Evolutionary conservation across 2,888 invertebrate species (phyloP).

Genomic region (Bellardia pandia): DNA sequence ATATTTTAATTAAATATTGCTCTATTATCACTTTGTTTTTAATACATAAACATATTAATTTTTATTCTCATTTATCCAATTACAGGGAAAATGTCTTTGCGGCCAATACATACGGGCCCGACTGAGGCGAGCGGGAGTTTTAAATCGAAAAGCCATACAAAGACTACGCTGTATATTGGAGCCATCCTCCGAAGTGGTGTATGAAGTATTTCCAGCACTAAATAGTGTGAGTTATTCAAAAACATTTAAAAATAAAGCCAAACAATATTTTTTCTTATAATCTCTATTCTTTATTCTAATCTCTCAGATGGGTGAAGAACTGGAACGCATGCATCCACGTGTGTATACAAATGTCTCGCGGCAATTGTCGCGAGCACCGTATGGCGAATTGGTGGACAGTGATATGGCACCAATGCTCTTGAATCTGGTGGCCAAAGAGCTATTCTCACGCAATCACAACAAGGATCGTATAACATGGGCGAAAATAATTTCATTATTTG

Average conservation of each 20-base stretch:
- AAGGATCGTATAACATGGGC: slow-evolving; percentile 88
- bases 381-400: slow-evolving; percentile 85
- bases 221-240: slow-evolving; percentile 84
- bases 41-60: background rate
- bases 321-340: slow-evolving; percentile 92
- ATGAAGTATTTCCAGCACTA: slow-evolving; percentile 88
- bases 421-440: slow-evolving; percentile 89
- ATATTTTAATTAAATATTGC: no score
- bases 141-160: slow-evolving; percentile 90
- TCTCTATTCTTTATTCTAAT: background rate
- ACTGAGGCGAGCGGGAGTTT: slow-evolving; percentile 89
- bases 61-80: background rate
- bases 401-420: slow-evolving; percentile 85
- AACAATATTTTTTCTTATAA: background rate
- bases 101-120: slow-evolving; percentile 91
- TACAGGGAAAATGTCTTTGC: slow-evolving; percentile 89
- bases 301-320: slow-evolving; percentile 87
- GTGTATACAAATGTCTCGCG: slow-evolving; percentile 89
- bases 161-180: slow-evolving; percentile 87
- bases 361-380: slow-evolving; percentile 88
- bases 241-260: background rate
- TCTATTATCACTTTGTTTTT: no score
- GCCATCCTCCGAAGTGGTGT: slow-evolving; percentile 85
- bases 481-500: slow-evolving; percentile 91
- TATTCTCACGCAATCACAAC: slow-evolving; percentile 86